Percentiles rank a stretch among this genome's conserved stretches.
These are phyloP conservation scores for Listrodromus nycthemerus DNA, from an alignment of 2,888 invertebrate genomes.

Conservation along the genomic window DNA sequence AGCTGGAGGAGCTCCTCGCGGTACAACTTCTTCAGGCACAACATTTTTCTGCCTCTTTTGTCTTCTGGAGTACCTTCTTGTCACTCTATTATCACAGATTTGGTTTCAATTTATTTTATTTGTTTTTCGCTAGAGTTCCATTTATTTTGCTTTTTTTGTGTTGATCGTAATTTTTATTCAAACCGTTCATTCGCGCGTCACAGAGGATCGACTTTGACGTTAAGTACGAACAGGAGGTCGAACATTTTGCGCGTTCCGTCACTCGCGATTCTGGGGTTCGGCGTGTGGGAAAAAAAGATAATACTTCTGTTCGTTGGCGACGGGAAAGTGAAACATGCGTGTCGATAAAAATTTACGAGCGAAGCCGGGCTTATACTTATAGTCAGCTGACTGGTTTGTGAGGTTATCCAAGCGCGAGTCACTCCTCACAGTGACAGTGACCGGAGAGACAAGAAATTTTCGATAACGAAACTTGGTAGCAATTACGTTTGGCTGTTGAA, in stretches of 20 bases:
- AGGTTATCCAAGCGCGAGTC: background rate
- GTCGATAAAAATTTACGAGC: background rate
- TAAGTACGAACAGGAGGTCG: conserved; percentile 72
- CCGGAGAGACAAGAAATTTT: background rate
- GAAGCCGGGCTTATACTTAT: background rate
- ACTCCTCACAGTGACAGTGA: background rate
- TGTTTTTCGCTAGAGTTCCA: conserved; percentile 1
- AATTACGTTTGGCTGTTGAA: background rate
- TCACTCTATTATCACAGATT: conserved; percentile 49
- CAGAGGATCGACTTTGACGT: conserved; percentile 72
- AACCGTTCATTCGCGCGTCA: conserved; percentile 67
- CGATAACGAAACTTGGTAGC: background rate
- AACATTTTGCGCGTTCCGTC: conserved; percentile 67
- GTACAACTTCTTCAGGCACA: conserved; percentile 93
- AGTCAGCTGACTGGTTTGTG: background rate
- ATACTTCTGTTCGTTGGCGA: background rate
- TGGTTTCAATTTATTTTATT: background rate
- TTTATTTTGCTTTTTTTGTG: background rate
- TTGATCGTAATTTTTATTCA: conserved; percentile 31
- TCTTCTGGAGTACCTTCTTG: background rate
- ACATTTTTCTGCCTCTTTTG: conserved; percentile 85
- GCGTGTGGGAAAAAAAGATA: background rate
- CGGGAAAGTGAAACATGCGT: background rate
- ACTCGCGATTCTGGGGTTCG: background rate
- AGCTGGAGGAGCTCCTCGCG: conserved; percentile 93